A percentile compares a stretch with the other conserved stretches of the same genome.
Conservation (phyloP, 1,140 invertebrate species). For the Epicauta chinensis region DNA sequence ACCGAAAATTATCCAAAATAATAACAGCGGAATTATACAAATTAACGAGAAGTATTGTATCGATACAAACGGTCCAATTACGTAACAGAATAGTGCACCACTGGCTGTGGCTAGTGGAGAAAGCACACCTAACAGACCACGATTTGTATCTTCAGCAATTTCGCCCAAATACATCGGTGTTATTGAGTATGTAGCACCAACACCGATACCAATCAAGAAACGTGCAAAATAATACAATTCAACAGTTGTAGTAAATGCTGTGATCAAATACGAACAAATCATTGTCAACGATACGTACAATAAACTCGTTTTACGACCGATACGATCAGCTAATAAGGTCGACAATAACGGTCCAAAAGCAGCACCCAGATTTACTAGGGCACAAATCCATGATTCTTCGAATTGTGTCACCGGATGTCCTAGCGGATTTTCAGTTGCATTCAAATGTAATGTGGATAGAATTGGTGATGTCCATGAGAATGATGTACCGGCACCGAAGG, state of each 20-base stretch:
- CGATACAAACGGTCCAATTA: constrained; percentile 51
- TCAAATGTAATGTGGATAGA: constrained; percentile 47
- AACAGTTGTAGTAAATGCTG: constrained; percentile 39
- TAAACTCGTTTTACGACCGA: constrained; percentile 45
- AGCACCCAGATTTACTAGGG: constrained; percentile 70
- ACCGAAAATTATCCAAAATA: constrained; percentile 49
- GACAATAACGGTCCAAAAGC: constrained; percentile 50
- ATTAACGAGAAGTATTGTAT: constrained; percentile 50
- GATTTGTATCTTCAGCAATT: constrained; percentile 38
- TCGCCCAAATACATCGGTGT: constrained; percentile 49
- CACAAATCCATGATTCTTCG: constrained; percentile 72
- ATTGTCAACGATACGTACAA: constrained; percentile 40
- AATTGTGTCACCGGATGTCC: constrained; percentile 41
- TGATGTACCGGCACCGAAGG: constrained; percentile 54
- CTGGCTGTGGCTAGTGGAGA: constrained; percentile 17
- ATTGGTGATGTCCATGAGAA: constrained; percentile 71
- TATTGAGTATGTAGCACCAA: constrained; percentile 45
- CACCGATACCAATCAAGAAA: constrained; percentile 42
- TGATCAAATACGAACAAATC: constrained; percentile 40
- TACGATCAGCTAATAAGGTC: constrained; percentile 57
- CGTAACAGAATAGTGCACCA: constrained; percentile 43
- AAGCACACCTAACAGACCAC: constrained; percentile 23
- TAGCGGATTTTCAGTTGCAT: constrained; percentile 28
- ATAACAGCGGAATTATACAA: constrained; percentile 41
- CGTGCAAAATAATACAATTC: constrained; percentile 39